Evolutionary conservation across 1,140 invertebrate genomes (phyloP).

Genomic region (Calephelis nemesis): DNA sequence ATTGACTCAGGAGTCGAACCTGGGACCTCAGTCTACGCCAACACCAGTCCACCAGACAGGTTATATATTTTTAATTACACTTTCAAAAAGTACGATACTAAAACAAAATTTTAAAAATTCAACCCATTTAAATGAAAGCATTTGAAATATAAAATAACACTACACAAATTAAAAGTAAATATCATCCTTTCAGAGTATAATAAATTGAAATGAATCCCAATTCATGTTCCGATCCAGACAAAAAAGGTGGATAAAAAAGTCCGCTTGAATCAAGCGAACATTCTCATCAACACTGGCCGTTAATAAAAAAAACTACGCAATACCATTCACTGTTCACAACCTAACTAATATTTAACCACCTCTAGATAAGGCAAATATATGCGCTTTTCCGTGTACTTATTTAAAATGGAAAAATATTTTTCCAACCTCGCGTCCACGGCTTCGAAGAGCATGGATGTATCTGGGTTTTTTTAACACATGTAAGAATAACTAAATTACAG

Average conservation of each 20-base stretch:
- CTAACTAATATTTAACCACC: slow-evolving; percentile 66
- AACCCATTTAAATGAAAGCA: background rate
- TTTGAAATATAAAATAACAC: slow-evolving; percentile 14
- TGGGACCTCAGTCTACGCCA: no score
- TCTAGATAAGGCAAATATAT: slow-evolving; percentile 69
- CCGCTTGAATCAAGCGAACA: slow-evolving; percentile 26
- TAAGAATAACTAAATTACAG: background rate
- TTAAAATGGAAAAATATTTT: slow-evolving; percentile 72
- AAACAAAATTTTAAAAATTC: background rate
- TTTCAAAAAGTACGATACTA: no score
- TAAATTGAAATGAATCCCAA: slow-evolving; percentile 43
- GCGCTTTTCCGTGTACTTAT: slow-evolving; percentile 64
- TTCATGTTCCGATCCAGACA: slow-evolving; percentile 41
- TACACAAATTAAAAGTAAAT: slow-evolving; percentile 19
- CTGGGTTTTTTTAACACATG: slow-evolving; percentile 10
- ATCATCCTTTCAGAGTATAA: slow-evolving; percentile 28
- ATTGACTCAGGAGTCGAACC: no score
- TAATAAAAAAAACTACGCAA: slow-evolving; percentile 53
- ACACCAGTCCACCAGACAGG: no score
- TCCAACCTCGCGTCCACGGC: slow-evolving; percentile 41
- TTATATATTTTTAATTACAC: no score
- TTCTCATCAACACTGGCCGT: slow-evolving; percentile 40
- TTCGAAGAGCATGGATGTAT: slow-evolving; percentile 11
- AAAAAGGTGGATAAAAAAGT: slow-evolving; percentile 40
- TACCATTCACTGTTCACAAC: slow-evolving; percentile 46